Conservation (phyloP, 2,797 vertebrate species). For the Chaunax sp. region DNA sequence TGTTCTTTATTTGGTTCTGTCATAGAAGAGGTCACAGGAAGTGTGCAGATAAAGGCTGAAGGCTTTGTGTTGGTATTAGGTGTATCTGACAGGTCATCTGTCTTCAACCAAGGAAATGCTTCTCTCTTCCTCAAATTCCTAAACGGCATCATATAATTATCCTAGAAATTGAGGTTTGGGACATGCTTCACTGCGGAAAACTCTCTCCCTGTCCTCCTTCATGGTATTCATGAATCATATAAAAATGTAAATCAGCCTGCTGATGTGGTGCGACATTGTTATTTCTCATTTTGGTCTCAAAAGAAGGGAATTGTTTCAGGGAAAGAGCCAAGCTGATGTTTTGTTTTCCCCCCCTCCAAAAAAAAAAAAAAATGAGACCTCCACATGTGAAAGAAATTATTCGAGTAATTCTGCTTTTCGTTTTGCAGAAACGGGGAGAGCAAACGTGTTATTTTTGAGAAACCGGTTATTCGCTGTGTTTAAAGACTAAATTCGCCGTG, state of each 20-base stretch:
- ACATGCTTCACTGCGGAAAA: constrained; percentile 56
- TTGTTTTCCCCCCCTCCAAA: constrained; percentile 26
- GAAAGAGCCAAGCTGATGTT: constrained; percentile 33
- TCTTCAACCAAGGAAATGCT: constrained; percentile 63
- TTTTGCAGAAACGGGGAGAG: constrained; percentile 15
- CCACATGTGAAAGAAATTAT: constrained; percentile 42
- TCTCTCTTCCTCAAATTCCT: constrained; percentile 64
- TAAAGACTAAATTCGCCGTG: constrained; percentile 46
- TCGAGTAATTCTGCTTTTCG: constrained; percentile 49
- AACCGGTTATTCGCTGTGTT: constrained; percentile 31
- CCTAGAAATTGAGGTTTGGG: constrained; percentile 65
- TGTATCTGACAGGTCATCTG: constrained; percentile 75
- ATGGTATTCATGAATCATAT: constrained; percentile 66
- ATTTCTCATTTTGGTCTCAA: constrained; percentile 50
- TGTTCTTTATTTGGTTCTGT: constrained; percentile 78
- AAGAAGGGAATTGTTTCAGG: constrained; percentile 43
- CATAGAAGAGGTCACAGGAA: constrained; percentile 73
- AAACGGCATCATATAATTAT: constrained; percentile 74
- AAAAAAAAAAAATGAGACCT: constrained; percentile 27
- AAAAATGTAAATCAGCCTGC: constrained; percentile 75
- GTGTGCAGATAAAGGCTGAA: constrained; percentile 74
- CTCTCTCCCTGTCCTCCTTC: constrained; percentile 39
- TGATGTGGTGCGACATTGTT: constrained; percentile 59
- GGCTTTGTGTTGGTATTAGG: constrained; percentile 72
- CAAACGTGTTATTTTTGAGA: constrained; percentile 28